Conservation (phyloP, 2,888 invertebrate genomes). For the Lumbricus terrestris region DNA sequence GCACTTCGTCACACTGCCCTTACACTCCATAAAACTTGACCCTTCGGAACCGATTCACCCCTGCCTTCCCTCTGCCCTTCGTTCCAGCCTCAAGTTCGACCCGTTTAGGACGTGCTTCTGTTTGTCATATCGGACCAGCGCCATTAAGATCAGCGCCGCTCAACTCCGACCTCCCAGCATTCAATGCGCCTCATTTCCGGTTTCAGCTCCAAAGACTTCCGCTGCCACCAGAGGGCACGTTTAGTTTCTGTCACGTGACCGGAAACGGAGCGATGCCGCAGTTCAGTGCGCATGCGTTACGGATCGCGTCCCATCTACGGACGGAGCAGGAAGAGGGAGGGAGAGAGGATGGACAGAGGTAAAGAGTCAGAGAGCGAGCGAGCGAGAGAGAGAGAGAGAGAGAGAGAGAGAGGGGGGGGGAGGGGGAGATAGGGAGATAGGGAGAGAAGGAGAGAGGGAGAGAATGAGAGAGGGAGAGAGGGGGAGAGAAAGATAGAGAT, state of each 20-base stretch:
- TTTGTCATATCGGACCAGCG: not conserved
- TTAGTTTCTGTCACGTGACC: not conserved
- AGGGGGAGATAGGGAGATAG: not conserved
- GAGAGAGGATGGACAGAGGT: not conserved
- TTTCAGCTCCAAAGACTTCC: not conserved
- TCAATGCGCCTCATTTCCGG: slow-evolving; percentile 3
- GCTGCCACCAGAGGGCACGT: not conserved
- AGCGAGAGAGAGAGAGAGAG: not conserved
- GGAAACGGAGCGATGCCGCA: not conserved
- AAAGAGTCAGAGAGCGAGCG: not conserved
- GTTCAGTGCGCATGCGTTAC: not conserved
- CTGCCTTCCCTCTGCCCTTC: not conserved
- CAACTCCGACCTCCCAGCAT: not conserved
- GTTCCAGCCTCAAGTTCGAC: not conserved
- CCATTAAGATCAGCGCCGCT: not conserved
- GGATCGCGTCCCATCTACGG: not conserved
- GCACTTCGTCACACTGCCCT: not conserved
- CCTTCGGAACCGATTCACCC: not conserved
- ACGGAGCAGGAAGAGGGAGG: not conserved
- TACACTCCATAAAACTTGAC: not conserved
- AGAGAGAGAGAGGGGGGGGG: not conserved
- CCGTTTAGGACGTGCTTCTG: not conserved
- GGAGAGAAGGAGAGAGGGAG: not conserved
- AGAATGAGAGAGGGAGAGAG: not conserved
- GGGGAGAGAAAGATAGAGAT: not conserved